Evolutionary conservation across 2,113 vertebrate species (phyloP), one percentile per base, ranked within the genome.

Genomic region (Tricholaema leucomelas): DNA sequence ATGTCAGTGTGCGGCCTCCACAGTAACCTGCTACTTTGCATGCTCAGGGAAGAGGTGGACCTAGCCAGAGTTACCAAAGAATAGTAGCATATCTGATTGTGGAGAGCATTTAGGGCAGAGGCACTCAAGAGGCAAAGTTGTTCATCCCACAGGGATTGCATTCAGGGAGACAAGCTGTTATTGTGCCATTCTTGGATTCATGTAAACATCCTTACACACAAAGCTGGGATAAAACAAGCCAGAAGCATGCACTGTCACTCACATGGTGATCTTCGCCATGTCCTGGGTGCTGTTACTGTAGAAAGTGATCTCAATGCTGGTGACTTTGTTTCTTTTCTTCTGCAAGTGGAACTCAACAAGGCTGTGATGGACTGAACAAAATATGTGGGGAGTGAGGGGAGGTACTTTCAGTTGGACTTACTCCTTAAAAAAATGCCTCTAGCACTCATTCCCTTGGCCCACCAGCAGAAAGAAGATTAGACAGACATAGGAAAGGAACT

Each of bases 341-440:
- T 91, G 71, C 93, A 98, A 78, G 40, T 78, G 61, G 85, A 98
- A 98, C 96, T 98, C 96, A 94, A 98, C 96, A 10, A 98, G 91
- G 69, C 91, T 98, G 87, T 98, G 97, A 72, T 97, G 55, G 63
- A 96, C 98, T 98, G 77, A 69, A 71, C 65, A 97, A 85, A 72
- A 54, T 23, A 94, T 16, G 58, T 8, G 31, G 70, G 70, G 58
- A 79, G 10, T 67, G n/a, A 91, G 77, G 20, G 56, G 46, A 79
- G 18, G 38, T 50, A 35, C 48, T 55, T 25, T 6, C 5, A 3
- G 8, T 21, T 52, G 31, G n/a, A 65, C 18, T 21, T 42, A 55
- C 13, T 15, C 12, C 6, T 81, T 17, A 55, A 77, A 90, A 40
- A 23, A 40, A 24, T 14, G 14, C 14, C 19, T 81, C 50, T 67